Conservation (phyloP, 2,888 invertebrate genomes). For the Pyrgus malvae region DNA sequence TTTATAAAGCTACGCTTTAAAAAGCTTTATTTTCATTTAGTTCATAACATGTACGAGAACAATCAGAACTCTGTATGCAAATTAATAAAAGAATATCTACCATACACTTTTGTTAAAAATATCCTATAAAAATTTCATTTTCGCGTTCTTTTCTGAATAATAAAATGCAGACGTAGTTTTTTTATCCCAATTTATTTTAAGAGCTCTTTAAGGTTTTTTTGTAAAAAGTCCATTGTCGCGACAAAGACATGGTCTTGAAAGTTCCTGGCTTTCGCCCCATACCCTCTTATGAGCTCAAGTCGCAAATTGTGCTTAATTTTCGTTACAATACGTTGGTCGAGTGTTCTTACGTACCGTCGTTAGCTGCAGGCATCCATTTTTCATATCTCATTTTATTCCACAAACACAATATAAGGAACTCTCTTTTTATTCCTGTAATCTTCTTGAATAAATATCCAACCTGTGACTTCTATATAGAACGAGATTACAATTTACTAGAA, state of each 20-base stretch:
- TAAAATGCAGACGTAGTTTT: neutral
- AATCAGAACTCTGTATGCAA: neutral
- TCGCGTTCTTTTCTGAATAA: neutral
- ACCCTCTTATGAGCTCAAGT: constrained; percentile 1
- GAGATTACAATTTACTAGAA: neutral
- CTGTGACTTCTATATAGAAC: neutral
- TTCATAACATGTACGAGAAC: constrained; percentile 1
- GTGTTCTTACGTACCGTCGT: constrained; percentile 17
- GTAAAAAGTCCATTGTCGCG: neutral
- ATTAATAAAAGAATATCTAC: neutral
- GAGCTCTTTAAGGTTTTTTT: neutral
- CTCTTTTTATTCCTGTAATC: constrained; percentile 16
- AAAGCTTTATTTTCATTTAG: neutral
- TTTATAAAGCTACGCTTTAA: neutral
- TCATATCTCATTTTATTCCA: neutral
- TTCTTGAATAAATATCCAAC: neutral
- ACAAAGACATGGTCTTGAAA: neutral
- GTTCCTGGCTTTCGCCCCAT: constrained; percentile 2
- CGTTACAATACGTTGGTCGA: constrained; percentile 16
- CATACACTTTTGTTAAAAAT: neutral
- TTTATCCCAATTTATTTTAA: neutral
- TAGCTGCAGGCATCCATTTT: constrained; percentile 24
- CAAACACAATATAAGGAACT: constrained; percentile 16
- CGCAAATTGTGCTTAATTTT: constrained; percentile 12
- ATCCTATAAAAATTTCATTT: neutral